Evolutionary conservation across 2,888 invertebrate species (phyloP).

Genomic region (Portevinia maculata): DNA sequence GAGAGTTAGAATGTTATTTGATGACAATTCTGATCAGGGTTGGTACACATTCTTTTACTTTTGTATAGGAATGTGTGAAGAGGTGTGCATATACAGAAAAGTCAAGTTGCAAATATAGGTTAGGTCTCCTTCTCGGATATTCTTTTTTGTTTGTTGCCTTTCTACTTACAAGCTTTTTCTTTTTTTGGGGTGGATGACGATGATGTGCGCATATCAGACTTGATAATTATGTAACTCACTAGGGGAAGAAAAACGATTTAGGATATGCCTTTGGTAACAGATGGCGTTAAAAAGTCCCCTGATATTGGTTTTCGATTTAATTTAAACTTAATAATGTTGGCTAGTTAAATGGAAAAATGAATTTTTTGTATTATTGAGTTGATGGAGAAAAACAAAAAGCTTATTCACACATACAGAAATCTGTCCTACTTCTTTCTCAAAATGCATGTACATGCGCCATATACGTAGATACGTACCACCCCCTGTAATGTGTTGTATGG

Average conservation of each 20-base stretch:
- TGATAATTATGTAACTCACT: slow-evolving; percentile 57
- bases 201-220: slow-evolving; percentile 49
- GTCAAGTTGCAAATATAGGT: slow-evolving; percentile 59
- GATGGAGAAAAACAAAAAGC: slow-evolving; percentile 29
- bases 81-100: slow-evolving; percentile 19
- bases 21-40: slow-evolving; percentile 51
- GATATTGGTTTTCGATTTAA: background rate
- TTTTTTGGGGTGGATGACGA: slow-evolving; percentile 26
- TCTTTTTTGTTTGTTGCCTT: slow-evolving; percentile 11
- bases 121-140: slow-evolving; percentile 41
- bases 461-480: too few relatives aligned
- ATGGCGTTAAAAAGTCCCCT: background rate
- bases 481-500: background rate
- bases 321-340: background rate
- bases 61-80: slow-evolving; percentile 18
- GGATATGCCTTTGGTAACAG: background rate
- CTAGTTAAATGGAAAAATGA: background rate
- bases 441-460: slow-evolving; percentile 48
- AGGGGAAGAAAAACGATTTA: background rate
- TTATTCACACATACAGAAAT: slow-evolving; percentile 19
- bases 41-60: slow-evolving; percentile 26
- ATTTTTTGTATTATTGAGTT: slow-evolving; percentile 28
- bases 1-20: slow-evolving; percentile 5
- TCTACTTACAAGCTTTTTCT: slow-evolving; percentile 41
- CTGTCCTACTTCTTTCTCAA: slow-evolving; percentile 52